Evolutionary conservation across 2,113 vertebrate species (phyloP).

Genomic region (Vidua chalybeata): DNA sequence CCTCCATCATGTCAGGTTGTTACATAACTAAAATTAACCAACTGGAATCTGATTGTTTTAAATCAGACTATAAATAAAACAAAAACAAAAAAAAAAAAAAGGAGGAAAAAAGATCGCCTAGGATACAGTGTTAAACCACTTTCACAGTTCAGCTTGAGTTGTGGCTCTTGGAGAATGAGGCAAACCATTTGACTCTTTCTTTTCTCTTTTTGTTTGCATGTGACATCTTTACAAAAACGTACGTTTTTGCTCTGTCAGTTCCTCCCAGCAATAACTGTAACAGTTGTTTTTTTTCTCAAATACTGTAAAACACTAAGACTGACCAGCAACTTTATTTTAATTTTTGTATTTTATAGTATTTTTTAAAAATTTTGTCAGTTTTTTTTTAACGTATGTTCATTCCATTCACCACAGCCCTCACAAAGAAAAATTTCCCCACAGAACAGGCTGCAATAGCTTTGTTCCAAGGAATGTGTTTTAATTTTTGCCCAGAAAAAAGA

Average conservation of each 20-base stretch:
- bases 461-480: conserved; percentile 99
- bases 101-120: conserved; percentile 88
- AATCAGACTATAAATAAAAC: conserved; percentile 99
- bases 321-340: conserved; percentile 80
- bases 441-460: conserved; percentile 90
- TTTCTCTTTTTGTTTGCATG: conserved; percentile 72
- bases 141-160: conserved; percentile 99
- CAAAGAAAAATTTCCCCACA: conserved; percentile 89
- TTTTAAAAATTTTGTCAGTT: conserved; percentile 80
- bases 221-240: conserved; percentile 77
- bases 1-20: conserved; percentile 98
- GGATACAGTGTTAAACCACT: conserved; percentile 99
- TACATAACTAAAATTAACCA: conserved; percentile 97
- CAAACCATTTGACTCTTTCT: conserved; percentile 84
- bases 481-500: conserved; percentile 88
- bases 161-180: conserved; percentile 98
- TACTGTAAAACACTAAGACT: conserved; percentile 87
- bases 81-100: conserved; percentile 76
- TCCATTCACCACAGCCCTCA: conserved; percentile 89
- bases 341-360: conserved; percentile 75
- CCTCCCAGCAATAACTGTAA: conserved; percentile 81
- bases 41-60: conserved; percentile 97
- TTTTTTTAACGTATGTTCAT: conserved; percentile 77
- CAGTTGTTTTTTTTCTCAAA: conserved; percentile 80
- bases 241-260: conserved; percentile 77